Conservation (phyloP, 2,888 invertebrate genomes). For the Megaustenia siamemsis region DNA sequence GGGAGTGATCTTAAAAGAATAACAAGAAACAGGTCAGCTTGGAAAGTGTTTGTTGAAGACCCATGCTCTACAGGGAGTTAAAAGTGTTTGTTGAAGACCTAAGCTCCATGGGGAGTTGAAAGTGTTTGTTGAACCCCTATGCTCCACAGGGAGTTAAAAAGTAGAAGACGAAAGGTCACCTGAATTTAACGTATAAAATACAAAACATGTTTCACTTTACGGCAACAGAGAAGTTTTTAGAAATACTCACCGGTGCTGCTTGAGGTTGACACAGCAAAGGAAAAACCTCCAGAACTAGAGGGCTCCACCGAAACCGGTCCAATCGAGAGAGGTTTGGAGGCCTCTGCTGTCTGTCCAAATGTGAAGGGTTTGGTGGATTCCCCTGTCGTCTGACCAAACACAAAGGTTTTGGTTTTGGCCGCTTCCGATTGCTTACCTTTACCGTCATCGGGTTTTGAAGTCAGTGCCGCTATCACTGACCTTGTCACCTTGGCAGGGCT, state of each 20-base stretch:
- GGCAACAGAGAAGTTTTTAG: no score
- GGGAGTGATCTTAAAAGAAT: no score
- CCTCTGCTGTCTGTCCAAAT: slow-evolving; percentile 13
- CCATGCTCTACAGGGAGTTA: no score
- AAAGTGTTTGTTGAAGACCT: no score
- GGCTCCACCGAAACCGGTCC: background rate
- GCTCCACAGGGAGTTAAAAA: no score
- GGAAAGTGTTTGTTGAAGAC: no score
- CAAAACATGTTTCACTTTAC: no score
- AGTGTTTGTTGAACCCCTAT: no score
- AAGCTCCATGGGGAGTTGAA: no score
- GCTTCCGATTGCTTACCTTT: background rate
- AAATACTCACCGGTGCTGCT: slow-evolving; percentile 28
- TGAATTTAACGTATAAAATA: no score
- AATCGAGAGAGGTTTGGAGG: slow-evolving; percentile 5
- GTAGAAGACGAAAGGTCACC: no score
- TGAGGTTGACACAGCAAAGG: background rate
- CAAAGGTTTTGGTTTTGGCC: background rate
- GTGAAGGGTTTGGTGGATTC: background rate
- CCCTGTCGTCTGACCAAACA: slow-evolving; percentile 21
- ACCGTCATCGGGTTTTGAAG: slow-evolving; percentile 11
- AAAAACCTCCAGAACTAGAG: slow-evolving; percentile 19
- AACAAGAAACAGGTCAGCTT: no score
- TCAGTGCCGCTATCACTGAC: background rate
- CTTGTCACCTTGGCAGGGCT: background rate